Conservation (phyloP, 2,888 invertebrate species). For the Luperina nickerlii region DNA sequence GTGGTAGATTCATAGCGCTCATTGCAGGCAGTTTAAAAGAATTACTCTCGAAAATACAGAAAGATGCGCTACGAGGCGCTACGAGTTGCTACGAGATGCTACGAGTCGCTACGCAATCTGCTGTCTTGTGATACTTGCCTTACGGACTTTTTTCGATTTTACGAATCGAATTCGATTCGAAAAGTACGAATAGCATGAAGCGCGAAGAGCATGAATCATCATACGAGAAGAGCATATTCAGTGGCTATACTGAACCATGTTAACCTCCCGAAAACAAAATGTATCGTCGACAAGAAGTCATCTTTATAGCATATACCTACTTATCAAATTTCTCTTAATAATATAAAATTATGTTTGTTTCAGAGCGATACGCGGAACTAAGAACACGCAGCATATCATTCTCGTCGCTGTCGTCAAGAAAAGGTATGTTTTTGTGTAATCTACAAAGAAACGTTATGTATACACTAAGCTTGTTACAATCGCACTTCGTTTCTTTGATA, state of each 20-base stretch:
- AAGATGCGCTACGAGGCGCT: neutral
- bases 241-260: neutral
- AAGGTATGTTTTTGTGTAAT: constrained; percentile 91
- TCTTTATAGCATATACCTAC: neutral
- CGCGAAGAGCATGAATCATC: too few species aligned
- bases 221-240: neutral
- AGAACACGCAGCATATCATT: constrained; percentile 94
- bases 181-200: neutral
- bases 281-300: neutral
- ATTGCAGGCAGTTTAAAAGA: neutral
- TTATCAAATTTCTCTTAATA: constrained; percentile 18
- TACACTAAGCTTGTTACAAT: constrained; percentile 51
- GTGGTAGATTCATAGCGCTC: neutral
- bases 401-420: constrained; percentile 96
- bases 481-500: constrained; percentile 26
- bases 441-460: constrained; percentile 29
- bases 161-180: neutral
- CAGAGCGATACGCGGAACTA: constrained; percentile 94
- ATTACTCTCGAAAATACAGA: neutral
- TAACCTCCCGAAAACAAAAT: neutral
- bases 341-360: constrained; percentile 78
- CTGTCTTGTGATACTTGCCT: too few species aligned
- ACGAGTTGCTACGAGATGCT: neutral
- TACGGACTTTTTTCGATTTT: neutral
- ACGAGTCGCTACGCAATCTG: neutral